Conservation (phyloP, 2,113 vertebrate genomes). For the Triplophysa tibetana region DNA sequence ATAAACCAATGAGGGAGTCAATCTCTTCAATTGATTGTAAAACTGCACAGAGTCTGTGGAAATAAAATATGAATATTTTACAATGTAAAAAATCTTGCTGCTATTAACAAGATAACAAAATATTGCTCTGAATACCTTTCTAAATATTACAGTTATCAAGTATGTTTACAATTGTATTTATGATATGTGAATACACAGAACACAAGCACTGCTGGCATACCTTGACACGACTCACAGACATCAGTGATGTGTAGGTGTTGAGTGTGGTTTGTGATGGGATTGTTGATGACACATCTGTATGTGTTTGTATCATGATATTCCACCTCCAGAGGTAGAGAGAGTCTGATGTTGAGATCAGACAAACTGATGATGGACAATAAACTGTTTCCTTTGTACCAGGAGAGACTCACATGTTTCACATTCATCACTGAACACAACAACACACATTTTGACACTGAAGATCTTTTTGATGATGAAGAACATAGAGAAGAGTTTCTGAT, state of each 20-base stretch:
- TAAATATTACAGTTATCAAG: no score
- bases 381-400: constrained; percentile 14
- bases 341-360: constrained; percentile 25
- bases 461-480: background rate
- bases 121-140: no score
- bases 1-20: no score
- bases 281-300: constrained; percentile 19
- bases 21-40: no score
- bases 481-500: background rate
- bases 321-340: constrained; percentile 24
- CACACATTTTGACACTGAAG: background rate
- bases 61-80: no score
- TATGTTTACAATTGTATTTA: no score
- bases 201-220: background rate
- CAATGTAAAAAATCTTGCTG: no score
- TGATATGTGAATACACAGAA: no score
- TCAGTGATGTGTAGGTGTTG: background rate
- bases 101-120: no score
- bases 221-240: background rate
- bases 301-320: background rate
- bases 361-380: constrained; percentile 24
- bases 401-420: constrained; percentile 9
- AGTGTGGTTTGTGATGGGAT: background rate
- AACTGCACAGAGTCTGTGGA: no score
- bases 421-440: constrained; percentile 17